Evolutionary conservation across 2,888 invertebrate genomes (phyloP), one percentile per base, ranked within the genome.

Genomic region (Pseudococcus longispinus): DNA sequence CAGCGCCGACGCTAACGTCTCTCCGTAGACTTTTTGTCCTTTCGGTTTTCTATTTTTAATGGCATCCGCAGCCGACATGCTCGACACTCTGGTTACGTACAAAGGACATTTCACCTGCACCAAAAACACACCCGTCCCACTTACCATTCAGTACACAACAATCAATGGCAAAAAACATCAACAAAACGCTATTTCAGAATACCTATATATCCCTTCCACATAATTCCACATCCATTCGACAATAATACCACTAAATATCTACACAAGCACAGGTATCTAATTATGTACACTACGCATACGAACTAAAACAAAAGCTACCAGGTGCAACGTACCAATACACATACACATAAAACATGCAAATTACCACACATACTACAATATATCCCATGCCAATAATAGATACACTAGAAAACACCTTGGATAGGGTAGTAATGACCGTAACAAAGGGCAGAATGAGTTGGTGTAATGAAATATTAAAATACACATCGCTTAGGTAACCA

Each of bases 41-140:
- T 87, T 82, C 26, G 80, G 84, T 89, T 89, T 90, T 88, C 92
- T 92, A 32, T 92, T 91, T 65, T 94, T 93, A 89, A 99, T 92
- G 85, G 95, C 94, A 89, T 95, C 93, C 83, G 96, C 96, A 1
- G 99, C 97, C 88, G 95, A 94, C 92, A 95, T 96, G 90, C 97
- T 97, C 96, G 99, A 99, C 91, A 99, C 96, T 92, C 98, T 97
- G 90, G 98, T 98, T 90, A 99, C 94, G 92, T 96, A 96, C 88
- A 99, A 93, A 5, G 99, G 99, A 89, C 96, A 94, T 90, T 95
- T 94, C 89, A 96, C 96, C 95, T 98, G 97, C 89, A 89, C 89
- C 89, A 89, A 90, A 90, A 88, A 77, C 65, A 42, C 42, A 42
- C 77, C 70, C 44, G 32, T 65, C 65, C 84, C 84, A 37, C 37